These are phyloP conservation scores for Cerceris rybyensis DNA, from an alignment of 2,888 invertebrate species.

Conservation along the genomic window DNA sequence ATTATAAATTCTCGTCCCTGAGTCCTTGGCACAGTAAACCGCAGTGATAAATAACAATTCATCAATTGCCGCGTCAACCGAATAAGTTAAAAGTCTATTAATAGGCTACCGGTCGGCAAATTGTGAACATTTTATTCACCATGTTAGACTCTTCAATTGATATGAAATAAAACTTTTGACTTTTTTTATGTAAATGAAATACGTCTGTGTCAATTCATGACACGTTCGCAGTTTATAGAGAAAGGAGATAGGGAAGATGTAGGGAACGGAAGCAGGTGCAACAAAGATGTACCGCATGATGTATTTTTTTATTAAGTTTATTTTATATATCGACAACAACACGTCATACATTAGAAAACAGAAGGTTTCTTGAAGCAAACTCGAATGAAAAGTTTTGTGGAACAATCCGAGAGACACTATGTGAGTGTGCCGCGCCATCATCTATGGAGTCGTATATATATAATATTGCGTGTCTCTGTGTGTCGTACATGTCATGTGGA, in stretches of 20 bases:
- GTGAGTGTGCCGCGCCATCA: conserved; percentile 82
- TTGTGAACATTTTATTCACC: no score
- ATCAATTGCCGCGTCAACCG: no score
- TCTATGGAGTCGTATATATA: conserved; percentile 82
- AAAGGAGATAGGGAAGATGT: not conserved
- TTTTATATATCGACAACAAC: conserved; percentile 83
- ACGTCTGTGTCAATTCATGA: not conserved
- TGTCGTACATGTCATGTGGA: conserved; percentile 70
- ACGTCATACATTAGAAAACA: conserved; percentile 83
- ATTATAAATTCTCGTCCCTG: no score
- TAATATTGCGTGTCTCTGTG: conserved; percentile 79
- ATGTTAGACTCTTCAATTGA: no score
- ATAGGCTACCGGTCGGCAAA: no score
- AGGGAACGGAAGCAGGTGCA: conserved; percentile 39
- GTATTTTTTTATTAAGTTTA: conserved; percentile 82
- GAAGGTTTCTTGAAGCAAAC: conserved; percentile 82
- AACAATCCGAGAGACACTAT: conserved; percentile 82
- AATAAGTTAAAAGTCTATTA: no score
- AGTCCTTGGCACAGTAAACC: no score
- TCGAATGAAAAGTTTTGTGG: conserved; percentile 82
- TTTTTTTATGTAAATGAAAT: no score
- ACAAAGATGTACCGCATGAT: conserved; percentile 53
- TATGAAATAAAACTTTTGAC: no score
- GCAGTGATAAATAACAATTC: no score
- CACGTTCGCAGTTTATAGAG: not conserved